Percentiles rank a stretch among this genome's conserved stretches.
Evolutionary conservation across 2,888 invertebrate species (phyloP).

Genomic region (Tenthredo scrophulariae): DNA sequence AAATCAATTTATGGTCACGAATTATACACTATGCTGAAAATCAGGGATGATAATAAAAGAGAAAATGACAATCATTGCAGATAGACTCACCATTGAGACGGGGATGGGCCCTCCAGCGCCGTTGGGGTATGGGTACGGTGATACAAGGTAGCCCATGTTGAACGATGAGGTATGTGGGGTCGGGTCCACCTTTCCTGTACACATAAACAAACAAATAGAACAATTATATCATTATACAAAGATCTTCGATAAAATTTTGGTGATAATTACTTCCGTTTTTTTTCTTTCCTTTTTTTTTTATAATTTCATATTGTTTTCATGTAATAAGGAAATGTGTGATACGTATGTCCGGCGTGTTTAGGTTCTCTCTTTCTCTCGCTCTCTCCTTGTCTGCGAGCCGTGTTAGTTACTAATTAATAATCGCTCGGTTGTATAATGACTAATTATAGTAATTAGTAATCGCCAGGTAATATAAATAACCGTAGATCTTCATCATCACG

Average conservation of each 20-base stretch:
- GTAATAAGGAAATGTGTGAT: background rate
- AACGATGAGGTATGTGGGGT: constrained; percentile 89
- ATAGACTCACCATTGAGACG: constrained; percentile 91
- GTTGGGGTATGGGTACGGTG: constrained; percentile 94
- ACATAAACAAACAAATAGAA: constrained; percentile 57
- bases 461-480: constrained; percentile 41
- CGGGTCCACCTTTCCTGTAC: constrained; percentile 89
- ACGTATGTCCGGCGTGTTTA: background rate
- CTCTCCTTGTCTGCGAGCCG: background rate
- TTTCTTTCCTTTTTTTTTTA: background rate
- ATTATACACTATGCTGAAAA: background rate
- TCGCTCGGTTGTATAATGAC: constrained; percentile 36
- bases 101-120: constrained; percentile 92
- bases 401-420: constrained; percentile 33
- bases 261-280: no score
- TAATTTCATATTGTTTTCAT: no score
- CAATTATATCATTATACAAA: background rate
- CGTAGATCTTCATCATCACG: constrained; percentile 13
- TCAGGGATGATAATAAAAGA: background rate
- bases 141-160: constrained; percentile 96
- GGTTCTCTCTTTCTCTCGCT: background rate
- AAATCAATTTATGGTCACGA: no score
- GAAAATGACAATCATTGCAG: background rate
- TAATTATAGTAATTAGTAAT: constrained; percentile 39
- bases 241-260: no score